These are phyloP conservation scores for Diadegma fenestrale DNA, from an alignment of 2,888 invertebrate species.

Conservation along the genomic window DNA sequence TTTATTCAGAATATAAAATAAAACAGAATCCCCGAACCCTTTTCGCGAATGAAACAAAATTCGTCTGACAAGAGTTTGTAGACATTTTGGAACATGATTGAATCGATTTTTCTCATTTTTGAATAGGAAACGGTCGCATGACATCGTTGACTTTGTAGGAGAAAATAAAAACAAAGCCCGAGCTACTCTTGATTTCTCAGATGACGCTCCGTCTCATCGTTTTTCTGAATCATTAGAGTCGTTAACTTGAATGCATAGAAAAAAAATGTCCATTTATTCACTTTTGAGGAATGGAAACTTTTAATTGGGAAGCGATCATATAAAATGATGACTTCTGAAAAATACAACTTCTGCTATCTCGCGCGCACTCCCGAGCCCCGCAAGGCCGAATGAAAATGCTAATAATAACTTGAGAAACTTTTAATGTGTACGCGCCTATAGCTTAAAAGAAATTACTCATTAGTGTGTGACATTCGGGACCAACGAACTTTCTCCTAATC, in stretches of 20 bases:
- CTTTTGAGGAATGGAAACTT: background rate
- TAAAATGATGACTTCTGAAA: background rate
- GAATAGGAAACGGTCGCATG: no score
- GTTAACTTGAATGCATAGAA: background rate
- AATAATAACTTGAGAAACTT: background rate
- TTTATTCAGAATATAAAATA: no score
- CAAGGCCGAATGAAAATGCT: background rate
- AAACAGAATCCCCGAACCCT: no score
- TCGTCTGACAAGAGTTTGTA: no score
- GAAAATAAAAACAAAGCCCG: no score
- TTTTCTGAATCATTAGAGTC: background rate
- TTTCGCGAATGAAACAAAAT: no score
- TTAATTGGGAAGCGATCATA: background rate
- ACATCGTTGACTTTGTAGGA: no score
- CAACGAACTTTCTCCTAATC: background rate
- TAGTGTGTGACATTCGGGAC: background rate
- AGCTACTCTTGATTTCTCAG: no score
- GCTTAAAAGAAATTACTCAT: constrained; percentile 8
- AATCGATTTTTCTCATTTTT: no score
- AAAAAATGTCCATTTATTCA: background rate
- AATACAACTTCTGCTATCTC: background rate
- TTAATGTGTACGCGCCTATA: no score
- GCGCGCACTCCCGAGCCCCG: background rate
- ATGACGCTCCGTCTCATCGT: background rate
- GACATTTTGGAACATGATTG: no score